Percentiles rank a stretch among this genome's conserved stretches.
Evolutionary conservation across 2,888 invertebrate genomes (phyloP).

Genomic region (Hoplodrina blanda): DNA sequence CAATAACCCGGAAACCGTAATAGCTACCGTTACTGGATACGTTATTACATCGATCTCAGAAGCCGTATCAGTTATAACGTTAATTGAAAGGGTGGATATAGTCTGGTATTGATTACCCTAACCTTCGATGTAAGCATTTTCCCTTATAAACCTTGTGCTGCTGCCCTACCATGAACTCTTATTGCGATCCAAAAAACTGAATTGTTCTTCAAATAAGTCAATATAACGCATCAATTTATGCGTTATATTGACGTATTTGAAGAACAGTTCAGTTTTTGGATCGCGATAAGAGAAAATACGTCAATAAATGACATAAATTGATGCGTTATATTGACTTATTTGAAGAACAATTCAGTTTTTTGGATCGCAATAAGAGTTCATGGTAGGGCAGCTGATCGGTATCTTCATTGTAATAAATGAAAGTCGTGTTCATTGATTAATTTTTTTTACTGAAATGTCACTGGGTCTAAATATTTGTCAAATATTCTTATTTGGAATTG

Average conservation of each 20-base stretch:
- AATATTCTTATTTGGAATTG: background rate
- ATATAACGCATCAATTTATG: too few relatives aligned
- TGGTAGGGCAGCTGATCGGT: too few relatives aligned
- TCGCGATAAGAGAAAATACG: too few relatives aligned
- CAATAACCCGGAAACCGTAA: slow-evolving; percentile 7
- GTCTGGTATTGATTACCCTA: slow-evolving; percentile 40
- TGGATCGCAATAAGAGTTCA: too few relatives aligned
- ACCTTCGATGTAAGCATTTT: slow-evolving; percentile 19
- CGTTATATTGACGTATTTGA: too few relatives aligned
- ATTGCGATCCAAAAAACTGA: too few relatives aligned
- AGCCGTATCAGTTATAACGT: slow-evolving; percentile 33
- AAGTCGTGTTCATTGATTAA: slow-evolving; percentile 17
- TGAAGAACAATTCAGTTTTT: too few relatives aligned
- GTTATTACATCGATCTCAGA: slow-evolving; percentile 37
- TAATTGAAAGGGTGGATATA: slow-evolving; percentile 46
- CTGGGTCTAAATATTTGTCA: background rate
- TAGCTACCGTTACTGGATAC: slow-evolving; percentile 7
- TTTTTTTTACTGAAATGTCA: background rate
- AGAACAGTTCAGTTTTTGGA: too few relatives aligned
- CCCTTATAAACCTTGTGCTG: slow-evolving; percentile 23
- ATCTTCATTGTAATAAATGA: slow-evolving; percentile 26
- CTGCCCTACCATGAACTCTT: too few relatives aligned
- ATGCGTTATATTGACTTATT: too few relatives aligned
- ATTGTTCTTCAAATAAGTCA: too few relatives aligned
- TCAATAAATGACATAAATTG: too few relatives aligned